Percentiles rank a stretch among this genome's conserved stretches.
Evolutionary conservation across 2,797 vertebrate species (phyloP).

Genomic region (Lagorchestes hirsutus): DNA sequence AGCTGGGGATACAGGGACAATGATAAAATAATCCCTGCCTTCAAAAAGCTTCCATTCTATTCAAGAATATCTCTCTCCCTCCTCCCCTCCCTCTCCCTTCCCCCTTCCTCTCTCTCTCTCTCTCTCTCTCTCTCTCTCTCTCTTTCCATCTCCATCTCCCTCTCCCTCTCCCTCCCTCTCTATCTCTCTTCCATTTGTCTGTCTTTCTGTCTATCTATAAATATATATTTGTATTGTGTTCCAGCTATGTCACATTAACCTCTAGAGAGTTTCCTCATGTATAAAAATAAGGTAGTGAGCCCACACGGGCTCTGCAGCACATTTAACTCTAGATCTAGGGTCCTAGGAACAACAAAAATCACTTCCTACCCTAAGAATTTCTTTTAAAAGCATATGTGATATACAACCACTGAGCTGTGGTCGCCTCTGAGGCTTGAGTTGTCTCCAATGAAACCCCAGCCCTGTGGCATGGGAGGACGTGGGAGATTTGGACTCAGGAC

Average conservation of each 20-base stretch:
- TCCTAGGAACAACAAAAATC: neutral
- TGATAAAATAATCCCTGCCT: neutral
- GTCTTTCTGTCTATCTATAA: no score
- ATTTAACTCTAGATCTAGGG: neutral
- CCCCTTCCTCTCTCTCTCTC: no score
- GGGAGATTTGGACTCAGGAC: neutral
- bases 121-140: no score
- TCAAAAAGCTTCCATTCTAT: neutral
- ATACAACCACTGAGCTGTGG: neutral
- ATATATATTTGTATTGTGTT: neutral
- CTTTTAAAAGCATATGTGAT: neutral
- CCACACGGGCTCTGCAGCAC: neutral
- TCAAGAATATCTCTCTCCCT: no score
- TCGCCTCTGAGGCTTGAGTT: neutral
- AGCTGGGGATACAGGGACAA: neutral
- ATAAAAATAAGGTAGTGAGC: neutral
- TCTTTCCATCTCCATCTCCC: no score
- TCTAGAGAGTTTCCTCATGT: neutral
- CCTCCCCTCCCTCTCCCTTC: no score
- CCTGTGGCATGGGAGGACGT: neutral
- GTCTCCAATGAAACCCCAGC: neutral
- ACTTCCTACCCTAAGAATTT: neutral
- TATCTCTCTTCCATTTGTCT: no score
- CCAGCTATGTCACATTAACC: neutral
- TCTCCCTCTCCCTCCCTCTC: no score